Evolutionary conservation across 2,888 invertebrate genomes (phyloP).

Genomic region (Drosophila greeni): DNA sequence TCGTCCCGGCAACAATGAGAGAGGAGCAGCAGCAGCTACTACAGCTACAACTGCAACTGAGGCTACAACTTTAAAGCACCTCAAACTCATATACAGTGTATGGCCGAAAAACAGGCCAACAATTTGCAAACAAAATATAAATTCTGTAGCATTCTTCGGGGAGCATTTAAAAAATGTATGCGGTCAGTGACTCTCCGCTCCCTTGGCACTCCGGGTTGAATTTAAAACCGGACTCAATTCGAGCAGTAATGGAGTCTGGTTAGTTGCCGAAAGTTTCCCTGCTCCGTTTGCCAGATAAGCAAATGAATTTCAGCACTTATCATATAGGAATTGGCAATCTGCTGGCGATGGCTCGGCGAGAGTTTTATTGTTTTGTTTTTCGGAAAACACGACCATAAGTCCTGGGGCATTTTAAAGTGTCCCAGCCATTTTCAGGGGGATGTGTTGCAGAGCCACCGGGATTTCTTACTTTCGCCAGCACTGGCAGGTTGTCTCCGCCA

Average conservation of each 20-base stretch:
- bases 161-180: constrained; percentile 49
- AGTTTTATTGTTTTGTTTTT: constrained; percentile 38
- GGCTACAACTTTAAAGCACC: constrained; percentile 27
- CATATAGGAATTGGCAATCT: constrained; percentile 31
- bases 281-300: constrained; percentile 14
- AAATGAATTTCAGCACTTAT: constrained; percentile 40
- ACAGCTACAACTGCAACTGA: not conserved
- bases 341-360: constrained; percentile 7
- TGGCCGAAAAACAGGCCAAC: constrained; percentile 30
- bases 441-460: constrained; percentile 5
- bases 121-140: constrained; percentile 49
- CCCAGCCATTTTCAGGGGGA: not conserved
- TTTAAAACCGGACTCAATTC: constrained; percentile 19
- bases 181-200: constrained; percentile 34
- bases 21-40: not conserved
- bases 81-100: constrained; percentile 11
- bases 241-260: constrained; percentile 32
- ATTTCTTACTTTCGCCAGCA: not conserved
- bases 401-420: constrained; percentile 33
- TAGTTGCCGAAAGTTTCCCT: constrained; percentile 26
- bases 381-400: constrained; percentile 33
- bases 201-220: not conserved
- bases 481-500: constrained; percentile 30
- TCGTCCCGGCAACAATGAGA: constrained; percentile 15
- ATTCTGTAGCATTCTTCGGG: constrained; percentile 41